Evolutionary conservation across 2,113 vertebrate species (phyloP).

Genomic region (Mandrillus leucophaeus): DNA sequence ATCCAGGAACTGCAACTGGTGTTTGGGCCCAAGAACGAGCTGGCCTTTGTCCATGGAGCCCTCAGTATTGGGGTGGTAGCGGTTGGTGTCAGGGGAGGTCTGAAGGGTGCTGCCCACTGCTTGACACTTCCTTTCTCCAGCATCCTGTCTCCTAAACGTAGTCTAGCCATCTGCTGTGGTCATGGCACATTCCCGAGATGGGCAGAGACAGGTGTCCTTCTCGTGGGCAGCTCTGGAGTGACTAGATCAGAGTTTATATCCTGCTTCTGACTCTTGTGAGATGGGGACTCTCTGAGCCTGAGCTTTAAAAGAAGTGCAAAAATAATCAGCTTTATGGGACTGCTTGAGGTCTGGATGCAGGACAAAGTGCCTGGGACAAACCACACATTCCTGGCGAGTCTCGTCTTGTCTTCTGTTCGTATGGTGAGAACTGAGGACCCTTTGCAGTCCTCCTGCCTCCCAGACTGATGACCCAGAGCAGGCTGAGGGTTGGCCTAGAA

Average conservation of each 20-base stretch:
- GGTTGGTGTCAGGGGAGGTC: neutral
- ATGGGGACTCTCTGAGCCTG: neutral
- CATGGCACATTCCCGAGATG: neutral
- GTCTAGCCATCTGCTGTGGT: neutral
- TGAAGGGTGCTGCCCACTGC: neutral
- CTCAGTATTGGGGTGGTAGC: neutral
- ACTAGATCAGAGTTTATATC: neutral
- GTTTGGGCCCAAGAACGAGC: neutral
- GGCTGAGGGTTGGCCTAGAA: neutral
- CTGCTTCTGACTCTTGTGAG: neutral
- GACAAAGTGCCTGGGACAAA: neutral
- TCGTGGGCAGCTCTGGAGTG: neutral
- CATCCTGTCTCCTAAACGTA: neutral
- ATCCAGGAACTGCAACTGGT: neutral
- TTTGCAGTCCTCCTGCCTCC: neutral
- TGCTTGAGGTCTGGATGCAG: neutral
- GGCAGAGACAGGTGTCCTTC: neutral
- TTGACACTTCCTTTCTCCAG: neutral
- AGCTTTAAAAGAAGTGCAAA: neutral
- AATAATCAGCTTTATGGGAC: neutral
- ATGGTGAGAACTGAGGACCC: neutral
- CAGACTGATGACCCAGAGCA: neutral
- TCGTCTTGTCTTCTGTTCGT: neutral
- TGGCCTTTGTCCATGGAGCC: neutral
- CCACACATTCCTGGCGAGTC: neutral